Conservation (phyloP, 2,888 invertebrate species). For the Cerastis leucographa region DNA sequence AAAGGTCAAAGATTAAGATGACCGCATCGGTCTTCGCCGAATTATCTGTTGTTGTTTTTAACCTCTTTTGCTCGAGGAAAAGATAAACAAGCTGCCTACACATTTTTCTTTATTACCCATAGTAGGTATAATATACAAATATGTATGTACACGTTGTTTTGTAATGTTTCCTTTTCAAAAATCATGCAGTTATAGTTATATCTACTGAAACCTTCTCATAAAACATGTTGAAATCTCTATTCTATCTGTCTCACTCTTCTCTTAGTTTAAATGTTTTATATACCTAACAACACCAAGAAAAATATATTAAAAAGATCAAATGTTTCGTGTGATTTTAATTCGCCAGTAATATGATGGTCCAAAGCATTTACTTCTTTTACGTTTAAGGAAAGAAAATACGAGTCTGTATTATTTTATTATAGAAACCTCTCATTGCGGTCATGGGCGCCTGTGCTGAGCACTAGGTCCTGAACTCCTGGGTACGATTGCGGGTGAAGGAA, state of each 20-base stretch:
- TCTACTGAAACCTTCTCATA: background rate
- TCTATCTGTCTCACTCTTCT: background rate
- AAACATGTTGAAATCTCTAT: background rate
- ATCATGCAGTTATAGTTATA: background rate
- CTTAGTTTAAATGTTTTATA: background rate
- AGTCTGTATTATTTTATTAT: background rate
- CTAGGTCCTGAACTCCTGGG: background rate
- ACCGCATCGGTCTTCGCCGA: constrained; percentile 74
- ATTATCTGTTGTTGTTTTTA: constrained; percentile 72
- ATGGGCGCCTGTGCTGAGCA: background rate
- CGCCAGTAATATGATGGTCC: no score
- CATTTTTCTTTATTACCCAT: constrained; percentile 5
- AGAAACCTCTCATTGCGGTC: background rate
- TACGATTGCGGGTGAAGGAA: background rate
- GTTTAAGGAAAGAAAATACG: no score
- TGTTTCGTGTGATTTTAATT: no score
- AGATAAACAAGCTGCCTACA: constrained; percentile 46
- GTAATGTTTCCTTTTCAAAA: background rate
- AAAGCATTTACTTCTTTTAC: no score
- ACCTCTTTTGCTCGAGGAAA: constrained; percentile 45
- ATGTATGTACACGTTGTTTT: background rate
- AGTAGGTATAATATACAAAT: background rate
- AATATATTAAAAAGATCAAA: no score
- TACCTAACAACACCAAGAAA: background rate
- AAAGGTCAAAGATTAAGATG: constrained; percentile 82